Percentiles rank a stretch among this genome's conserved stretches.
These are phyloP conservation scores for Cynopterus sphinx DNA, from an alignment of 2,797 vertebrate genomes.

Conservation along the genomic window DNA sequence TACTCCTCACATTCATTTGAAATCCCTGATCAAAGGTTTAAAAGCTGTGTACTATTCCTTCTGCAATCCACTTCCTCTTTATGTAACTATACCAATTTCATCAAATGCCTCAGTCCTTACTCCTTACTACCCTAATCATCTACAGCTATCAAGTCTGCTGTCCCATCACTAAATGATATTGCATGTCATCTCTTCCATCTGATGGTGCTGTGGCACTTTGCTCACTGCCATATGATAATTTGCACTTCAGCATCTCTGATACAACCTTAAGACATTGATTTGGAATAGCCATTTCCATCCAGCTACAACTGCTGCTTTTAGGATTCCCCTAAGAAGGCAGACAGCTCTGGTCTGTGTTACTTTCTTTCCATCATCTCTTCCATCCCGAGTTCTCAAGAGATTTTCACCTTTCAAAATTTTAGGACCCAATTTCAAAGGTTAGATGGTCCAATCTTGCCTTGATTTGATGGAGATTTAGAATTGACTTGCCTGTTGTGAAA, in stretches of 20 bases:
- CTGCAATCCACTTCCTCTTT: background rate
- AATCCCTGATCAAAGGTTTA: slow-evolving; percentile 32
- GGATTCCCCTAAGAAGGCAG: background rate
- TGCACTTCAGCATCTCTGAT: background rate
- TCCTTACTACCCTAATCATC: background rate
- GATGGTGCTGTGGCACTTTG: too few species aligned
- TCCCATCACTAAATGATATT: background rate
- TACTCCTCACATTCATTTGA: background rate
- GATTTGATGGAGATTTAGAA: background rate
- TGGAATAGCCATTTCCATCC: background rate
- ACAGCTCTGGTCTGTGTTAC: background rate
- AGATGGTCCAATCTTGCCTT: background rate
- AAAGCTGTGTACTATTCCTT: background rate
- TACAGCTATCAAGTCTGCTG: too few species aligned
- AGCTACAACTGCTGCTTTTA: background rate
- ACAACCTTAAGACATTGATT: background rate
- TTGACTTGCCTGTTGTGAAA: background rate
- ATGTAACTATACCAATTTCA: too few species aligned
- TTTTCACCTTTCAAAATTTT: slow-evolving; percentile 2
- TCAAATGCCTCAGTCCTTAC: background rate
- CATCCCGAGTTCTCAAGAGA: background rate
- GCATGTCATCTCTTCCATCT: background rate
- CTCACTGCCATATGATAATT: background rate
- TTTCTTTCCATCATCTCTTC: background rate
- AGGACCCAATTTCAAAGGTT: background rate